These are phyloP conservation scores for Podarcis cretensis DNA, from an alignment of 2,113 vertebrate genomes.

Conservation along the genomic window DNA sequence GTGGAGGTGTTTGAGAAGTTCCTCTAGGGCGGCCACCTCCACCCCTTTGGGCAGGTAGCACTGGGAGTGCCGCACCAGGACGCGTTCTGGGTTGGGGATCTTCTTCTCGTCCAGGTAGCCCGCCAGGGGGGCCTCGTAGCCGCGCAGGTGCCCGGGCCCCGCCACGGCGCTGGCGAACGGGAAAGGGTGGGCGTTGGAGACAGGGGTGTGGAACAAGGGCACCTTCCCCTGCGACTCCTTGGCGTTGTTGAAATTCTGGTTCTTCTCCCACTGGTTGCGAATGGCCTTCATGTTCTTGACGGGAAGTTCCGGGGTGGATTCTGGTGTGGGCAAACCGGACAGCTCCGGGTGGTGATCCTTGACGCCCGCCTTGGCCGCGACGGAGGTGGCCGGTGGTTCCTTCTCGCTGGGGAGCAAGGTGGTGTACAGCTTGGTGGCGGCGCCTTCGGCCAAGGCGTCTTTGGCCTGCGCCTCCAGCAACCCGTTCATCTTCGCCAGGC, in stretches of 20 bases:
- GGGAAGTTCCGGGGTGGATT: conserved; percentile 89
- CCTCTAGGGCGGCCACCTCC: conserved; percentile 89
- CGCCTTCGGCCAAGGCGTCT: conserved; percentile 80
- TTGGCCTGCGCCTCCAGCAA: conserved; percentile 82
- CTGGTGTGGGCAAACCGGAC: conserved; percentile 88
- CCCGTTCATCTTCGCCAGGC: conserved; percentile 87
- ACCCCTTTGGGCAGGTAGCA: conserved; percentile 84
- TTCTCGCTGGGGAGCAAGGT: conserved; percentile 83
- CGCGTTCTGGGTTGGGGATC: conserved; percentile 79
- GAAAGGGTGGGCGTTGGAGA: conserved; percentile 78
- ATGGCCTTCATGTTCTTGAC: conserved; percentile 87
- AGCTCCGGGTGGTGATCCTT: conserved; percentile 84
- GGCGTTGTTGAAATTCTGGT: conserved; percentile 90
- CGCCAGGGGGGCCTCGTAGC: conserved; percentile 66
- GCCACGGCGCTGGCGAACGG: conserved; percentile 76
- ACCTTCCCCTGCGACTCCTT: conserved; percentile 77
- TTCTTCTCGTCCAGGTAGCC: conserved; percentile 81
- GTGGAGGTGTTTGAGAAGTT: conserved; percentile 89
- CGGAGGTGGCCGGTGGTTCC: conserved; percentile 62
- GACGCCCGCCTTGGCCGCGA: conserved; percentile 49
- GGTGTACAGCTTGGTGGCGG: conserved; percentile 81
- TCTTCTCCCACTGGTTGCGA: conserved; percentile 89
- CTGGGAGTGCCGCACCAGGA: conserved; percentile 77
- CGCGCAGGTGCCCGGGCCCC: conserved; percentile 53
- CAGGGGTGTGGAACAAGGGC: conserved; percentile 66